Evolutionary conservation across 2,113 vertebrate genomes (phyloP).

Genomic region (Indicator maculatus): DNA sequence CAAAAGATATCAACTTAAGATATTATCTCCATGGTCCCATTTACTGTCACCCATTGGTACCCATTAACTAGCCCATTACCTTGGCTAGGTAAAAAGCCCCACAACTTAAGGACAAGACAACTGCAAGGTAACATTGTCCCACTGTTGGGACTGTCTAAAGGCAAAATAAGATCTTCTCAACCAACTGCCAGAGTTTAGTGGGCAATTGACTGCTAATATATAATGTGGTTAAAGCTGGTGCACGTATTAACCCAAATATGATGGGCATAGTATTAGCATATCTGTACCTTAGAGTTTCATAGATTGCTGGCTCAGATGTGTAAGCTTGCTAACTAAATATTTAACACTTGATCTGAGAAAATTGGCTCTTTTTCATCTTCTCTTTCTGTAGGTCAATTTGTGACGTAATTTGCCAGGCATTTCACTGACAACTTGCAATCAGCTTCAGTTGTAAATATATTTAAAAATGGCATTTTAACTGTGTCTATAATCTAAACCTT

Average conservation of each 20-base stretch:
- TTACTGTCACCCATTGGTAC: neutral
- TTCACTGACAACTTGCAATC: neutral
- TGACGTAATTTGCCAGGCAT: neutral
- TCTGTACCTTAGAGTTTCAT: neutral
- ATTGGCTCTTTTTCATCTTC: neutral
- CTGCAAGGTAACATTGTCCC: neutral
- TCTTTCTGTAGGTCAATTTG: neutral
- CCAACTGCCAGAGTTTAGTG: neutral
- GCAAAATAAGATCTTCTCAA: neutral
- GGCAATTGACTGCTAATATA: neutral
- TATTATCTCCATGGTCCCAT: neutral
- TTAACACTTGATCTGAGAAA: neutral
- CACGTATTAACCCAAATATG: neutral
- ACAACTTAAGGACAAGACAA: no score
- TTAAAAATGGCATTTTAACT: neutral
- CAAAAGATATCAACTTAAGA: neutral
- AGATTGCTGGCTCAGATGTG: neutral
- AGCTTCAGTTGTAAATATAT: neutral
- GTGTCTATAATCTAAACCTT: neutral
- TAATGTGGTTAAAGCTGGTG: neutral
- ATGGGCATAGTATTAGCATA: neutral
- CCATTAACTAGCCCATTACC: neutral
- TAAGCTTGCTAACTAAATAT: neutral
- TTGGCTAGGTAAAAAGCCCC: neutral
- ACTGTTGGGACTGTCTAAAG: neutral